phyloP scores from a whole-genome alignment of 1,140 invertebrate genomes.

The Yoshiicerus persimilis region DNA sequence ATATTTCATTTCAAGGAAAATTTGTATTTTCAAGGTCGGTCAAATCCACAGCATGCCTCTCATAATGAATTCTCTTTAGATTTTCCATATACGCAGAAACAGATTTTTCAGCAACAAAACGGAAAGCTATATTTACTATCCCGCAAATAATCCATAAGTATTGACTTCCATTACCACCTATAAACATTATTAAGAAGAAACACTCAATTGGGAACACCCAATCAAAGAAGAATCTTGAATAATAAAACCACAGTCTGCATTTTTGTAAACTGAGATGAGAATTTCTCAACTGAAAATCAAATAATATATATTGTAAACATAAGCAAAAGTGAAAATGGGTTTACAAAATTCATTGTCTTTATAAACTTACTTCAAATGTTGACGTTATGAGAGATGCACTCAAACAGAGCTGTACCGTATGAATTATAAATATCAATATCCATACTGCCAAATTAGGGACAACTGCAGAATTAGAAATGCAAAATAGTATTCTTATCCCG shows the following conservation, averaged over 20 bases:
- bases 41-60: background rate
- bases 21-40: background rate
- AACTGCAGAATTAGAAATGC: background rate
- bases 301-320: background rate
- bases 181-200: constrained; percentile 1
- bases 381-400: background rate
- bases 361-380: background rate
- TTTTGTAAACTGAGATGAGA: background rate
- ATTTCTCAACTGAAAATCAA: background rate
- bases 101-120: background rate
- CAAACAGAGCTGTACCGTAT: background rate
- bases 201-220: constrained; percentile 1
- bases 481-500: no score
- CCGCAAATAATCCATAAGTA: constrained; percentile 21
- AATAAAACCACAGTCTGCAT: background rate
- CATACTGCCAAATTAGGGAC: background rate
- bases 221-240: background rate
- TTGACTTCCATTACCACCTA: constrained; percentile 25
- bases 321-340: background rate
- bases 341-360: background rate
- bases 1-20: background rate
- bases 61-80: background rate
- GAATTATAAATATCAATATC: background rate
- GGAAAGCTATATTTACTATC: background rate
- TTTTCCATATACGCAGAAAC: background rate